Evolutionary conservation across 2,113 vertebrate genomes (phyloP), one percentile per base, ranked within the genome.

Genomic region (Trichomycterus rosablanca): DNA sequence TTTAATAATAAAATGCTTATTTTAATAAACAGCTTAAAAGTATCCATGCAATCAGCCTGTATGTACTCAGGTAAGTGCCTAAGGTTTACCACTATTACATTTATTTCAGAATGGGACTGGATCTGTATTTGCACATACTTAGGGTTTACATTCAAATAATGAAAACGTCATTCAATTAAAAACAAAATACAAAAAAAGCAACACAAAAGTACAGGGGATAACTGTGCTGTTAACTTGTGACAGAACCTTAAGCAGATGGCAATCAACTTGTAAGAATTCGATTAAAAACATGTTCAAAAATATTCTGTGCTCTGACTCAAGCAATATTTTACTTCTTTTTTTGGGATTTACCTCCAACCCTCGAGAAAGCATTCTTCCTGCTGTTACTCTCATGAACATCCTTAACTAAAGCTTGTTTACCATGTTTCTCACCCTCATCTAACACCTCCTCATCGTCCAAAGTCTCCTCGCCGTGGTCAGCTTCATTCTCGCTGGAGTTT

Each of bases 211-310:
- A 39, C 35, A 10, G n/a, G n/a, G n/a, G 11, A 19, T 6, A 19
- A 50, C 20, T 16, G 32, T 14, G 4, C n/a, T 26, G 11, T 1
- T 26, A 55, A 63, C 40, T 11, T 39, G 39, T 10, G 15, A 34
- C n/a, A 40, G 3, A 30, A 30, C 26, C 7, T 30, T 24, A 24
- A 18, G 20, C 24, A n/a, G 2, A 3, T 5, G 37, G 7, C 46
- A 50, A 49, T 39, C n/a, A 28, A 32, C 49, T 55, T 26, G 16
- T 65, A 39, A 39, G 44, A 56, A 53, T 53, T 63, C 19, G 43
- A 26, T 30, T 63, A 50, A 68, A 70, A 70, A 64, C 61, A 20
- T 60, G 52, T 64, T 57, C 15, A 61, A 71, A 71, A 71, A 61
- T 61, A 61, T 50, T 44, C 46, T 49, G 32, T 66, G 51, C 58